These are phyloP conservation scores for Syngnathus typhle DNA, from an alignment of 2,113 vertebrate genomes.

Conservation along the genomic window DNA sequence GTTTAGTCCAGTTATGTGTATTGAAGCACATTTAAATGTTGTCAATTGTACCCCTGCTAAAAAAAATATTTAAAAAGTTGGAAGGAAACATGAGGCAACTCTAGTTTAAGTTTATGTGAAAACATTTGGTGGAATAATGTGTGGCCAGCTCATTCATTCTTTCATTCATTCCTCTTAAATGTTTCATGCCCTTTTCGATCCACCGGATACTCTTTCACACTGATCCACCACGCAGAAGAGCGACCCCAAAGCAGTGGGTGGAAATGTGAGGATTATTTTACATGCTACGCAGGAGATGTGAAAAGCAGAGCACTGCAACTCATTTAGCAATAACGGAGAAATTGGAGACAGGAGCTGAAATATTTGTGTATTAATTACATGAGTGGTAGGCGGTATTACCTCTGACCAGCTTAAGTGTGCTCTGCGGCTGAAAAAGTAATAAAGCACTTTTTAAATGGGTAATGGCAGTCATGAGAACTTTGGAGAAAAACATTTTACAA, in stretches of 20 bases:
- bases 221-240: conserved; percentile 52
- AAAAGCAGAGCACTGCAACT: conserved; percentile 69
- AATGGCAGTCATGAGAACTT: neutral
- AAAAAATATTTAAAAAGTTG: neutral
- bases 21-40: neutral
- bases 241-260: conserved; percentile 60
- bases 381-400: conserved; percentile 54
- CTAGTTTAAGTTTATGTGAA: conserved; percentile 37
- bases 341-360: conserved; percentile 72
- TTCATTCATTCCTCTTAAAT: conserved; percentile 66
- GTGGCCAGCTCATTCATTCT: conserved; percentile 33
- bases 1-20: neutral
- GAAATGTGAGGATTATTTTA: conserved; percentile 76
- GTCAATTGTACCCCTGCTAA: neutral
- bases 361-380: conserved; percentile 78
- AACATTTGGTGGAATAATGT: conserved; percentile 37
- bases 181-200: conserved; percentile 69
- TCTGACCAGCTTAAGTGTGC: conserved; percentile 42
- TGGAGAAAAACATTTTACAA: conserved; percentile 29
- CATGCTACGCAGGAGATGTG: conserved; percentile 68
- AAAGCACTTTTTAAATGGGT: conserved; percentile 22
- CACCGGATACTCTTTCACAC: conserved; percentile 65
- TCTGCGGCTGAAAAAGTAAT: conserved; percentile 56
- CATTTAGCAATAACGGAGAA: conserved; percentile 76
- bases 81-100: neutral